phyloP scores from a whole-genome alignment of 2,113 vertebrate species.

The Scomber colias region DNA sequence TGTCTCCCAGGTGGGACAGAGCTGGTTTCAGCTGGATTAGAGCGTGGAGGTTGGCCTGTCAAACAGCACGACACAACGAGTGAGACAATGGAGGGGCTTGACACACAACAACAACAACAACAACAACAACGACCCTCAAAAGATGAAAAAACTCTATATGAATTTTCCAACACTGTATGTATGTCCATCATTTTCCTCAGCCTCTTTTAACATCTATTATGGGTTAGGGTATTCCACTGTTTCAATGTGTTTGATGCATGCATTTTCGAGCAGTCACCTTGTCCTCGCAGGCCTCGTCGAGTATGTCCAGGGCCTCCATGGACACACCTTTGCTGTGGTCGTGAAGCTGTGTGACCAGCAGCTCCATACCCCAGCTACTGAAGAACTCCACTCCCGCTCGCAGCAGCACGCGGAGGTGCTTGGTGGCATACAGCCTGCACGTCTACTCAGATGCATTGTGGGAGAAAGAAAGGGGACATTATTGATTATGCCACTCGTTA shows the following conservation, averaged over 20 bases:
- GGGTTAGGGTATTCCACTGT: too few relatives aligned
- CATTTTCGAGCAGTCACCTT: slow-evolving; percentile 85
- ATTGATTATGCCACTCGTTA: background rate
- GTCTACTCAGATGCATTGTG: slow-evolving; percentile 78
- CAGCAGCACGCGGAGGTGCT: slow-evolving; percentile 94
- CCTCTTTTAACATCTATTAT: too few relatives aligned
- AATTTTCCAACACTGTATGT: too few relatives aligned
- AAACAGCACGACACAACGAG: slow-evolving; percentile 33
- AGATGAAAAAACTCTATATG: too few relatives aligned
- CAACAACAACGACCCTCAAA: too few relatives aligned
- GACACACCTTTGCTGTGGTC: slow-evolving; percentile 97
- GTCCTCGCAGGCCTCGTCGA: slow-evolving; percentile 98
- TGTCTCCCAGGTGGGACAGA: slow-evolving; percentile 97
- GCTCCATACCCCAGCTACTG: slow-evolving; percentile 98
- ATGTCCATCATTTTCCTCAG: too few relatives aligned
- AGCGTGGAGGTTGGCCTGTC: slow-evolving; percentile 97
- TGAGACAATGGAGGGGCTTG: slow-evolving; percentile 8
- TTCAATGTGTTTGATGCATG: background rate
- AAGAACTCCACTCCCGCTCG: slow-evolving; percentile 98
- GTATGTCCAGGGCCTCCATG: slow-evolving; percentile 96
- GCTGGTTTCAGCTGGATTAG: slow-evolving; percentile 99
- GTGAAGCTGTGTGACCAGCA: slow-evolving; percentile 98
- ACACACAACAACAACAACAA: background rate
- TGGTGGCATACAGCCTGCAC: slow-evolving; percentile 95
- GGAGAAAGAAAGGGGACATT: background rate